Conservation (phyloP, 2,888 invertebrate species). For the Acronicta aceris region DNA sequence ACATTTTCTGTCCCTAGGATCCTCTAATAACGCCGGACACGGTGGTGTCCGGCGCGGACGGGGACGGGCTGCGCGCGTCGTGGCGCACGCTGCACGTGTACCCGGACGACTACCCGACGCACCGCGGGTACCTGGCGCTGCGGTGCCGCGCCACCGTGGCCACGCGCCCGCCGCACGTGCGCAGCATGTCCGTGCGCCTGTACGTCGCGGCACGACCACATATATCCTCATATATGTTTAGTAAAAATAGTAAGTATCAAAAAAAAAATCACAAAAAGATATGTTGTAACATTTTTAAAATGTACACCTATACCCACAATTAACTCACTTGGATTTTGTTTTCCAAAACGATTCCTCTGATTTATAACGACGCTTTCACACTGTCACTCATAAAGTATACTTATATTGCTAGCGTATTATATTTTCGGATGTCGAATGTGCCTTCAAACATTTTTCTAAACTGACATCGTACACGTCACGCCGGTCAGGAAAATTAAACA, state of each 20-base stretch:
- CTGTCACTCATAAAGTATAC: too few relatives aligned
- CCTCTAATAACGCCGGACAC: conserved; percentile 79
- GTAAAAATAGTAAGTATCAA: conserved; percentile 85
- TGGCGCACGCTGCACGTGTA: conserved; percentile 83
- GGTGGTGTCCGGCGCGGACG: conserved; percentile 81
- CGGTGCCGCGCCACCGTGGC: conserved; percentile 79
- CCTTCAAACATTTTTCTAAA: conserved; percentile 11
- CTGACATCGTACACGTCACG: conserved; percentile 5
- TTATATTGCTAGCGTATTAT: too few relatives aligned
- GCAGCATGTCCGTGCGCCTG: conserved; percentile 83
- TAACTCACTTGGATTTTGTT: too few relatives aligned
- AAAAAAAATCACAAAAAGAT: too few relatives aligned
- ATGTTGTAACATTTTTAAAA: too few relatives aligned
- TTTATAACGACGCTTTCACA: too few relatives aligned
- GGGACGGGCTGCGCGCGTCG: conserved; percentile 81
- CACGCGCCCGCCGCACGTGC: conserved; percentile 77
- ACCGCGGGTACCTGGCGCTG: conserved; percentile 80
- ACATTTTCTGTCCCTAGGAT: conserved; percentile 65
- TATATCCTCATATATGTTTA: conserved; percentile 86
- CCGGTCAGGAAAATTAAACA: conserved; percentile 14
- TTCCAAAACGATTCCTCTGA: too few relatives aligned
- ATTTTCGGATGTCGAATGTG: too few relatives aligned
- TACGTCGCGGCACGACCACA: conserved; percentile 82
- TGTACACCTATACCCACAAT: too few relatives aligned
- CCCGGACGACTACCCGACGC: conserved; percentile 82